Base-by-base conservation (phyloP, 2,113 vertebrate species). In the Xenopus laevis region DNA sequence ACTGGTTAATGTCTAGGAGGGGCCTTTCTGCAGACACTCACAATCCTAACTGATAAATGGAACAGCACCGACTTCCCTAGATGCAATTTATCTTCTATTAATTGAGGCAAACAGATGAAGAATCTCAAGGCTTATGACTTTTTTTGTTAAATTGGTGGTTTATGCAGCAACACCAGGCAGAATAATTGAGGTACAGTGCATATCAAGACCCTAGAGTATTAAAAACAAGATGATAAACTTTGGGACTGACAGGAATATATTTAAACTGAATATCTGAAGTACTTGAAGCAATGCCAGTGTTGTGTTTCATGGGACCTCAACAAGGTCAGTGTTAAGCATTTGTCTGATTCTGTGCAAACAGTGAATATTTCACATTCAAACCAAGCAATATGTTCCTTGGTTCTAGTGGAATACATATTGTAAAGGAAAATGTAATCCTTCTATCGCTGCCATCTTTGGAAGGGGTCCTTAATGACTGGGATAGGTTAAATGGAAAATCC, bases 51-150 rank as follows among this genome's bases (percentile, higher is more conserved):
- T 55, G 60, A 63, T 63, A 69, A 70, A 77, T 77, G 60, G 62
- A 62, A 30, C 65, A 11, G 21, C 64, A n/a, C 45, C 47, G 64
- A 57, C 52, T 63, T 70, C 66, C 33, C 69, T 45, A 77, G 47
- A 64, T 47, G 55, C 30, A 17, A 64, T 70, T 69, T 77, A 68
- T 69, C 73, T 75, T 69, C 45, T 20, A 64, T 64, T 70, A 61
- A 75, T 68, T 75, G 65, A 62, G 47, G 33, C 33, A 70, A 70
- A 70, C 58, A 77, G 60, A 53, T 44, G 30, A 75, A 68, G 62
- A 68, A 75, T 75, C 65, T 63, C 58, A 68, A 50, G 47, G 44
- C 63, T 61, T 77, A 77, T 40, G 5, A 40, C 33, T 70, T 64
- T 69, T 63, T 77, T 13, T 69, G 46, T 64, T 27, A 21, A 70